Conservation (phyloP, 2,797 vertebrate species). For the Tamandua tetradactyla region DNA sequence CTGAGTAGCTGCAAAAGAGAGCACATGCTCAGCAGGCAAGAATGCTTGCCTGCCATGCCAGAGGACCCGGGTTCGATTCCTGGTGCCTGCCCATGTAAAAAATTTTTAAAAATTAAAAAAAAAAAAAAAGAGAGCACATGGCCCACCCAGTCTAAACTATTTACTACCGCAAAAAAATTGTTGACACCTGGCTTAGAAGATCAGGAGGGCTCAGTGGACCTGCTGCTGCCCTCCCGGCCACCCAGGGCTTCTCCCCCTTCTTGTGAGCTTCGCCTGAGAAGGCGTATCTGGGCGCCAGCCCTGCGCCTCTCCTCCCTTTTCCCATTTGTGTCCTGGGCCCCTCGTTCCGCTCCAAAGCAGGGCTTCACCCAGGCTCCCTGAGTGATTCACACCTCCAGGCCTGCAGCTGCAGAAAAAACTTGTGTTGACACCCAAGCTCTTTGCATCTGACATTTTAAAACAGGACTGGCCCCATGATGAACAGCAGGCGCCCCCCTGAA, state of each 20-base stretch:
- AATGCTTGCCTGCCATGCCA: too few relatives aligned
- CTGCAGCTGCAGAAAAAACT: neutral
- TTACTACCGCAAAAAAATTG: neutral
- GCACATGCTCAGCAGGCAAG: too few relatives aligned
- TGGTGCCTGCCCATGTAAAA: too few relatives aligned
- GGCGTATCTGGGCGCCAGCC: neutral
- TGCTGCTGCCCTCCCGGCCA: rapidly evolving
- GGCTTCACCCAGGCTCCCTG: neutral
- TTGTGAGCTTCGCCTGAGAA: rapidly evolving
- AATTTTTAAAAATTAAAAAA: too few relatives aligned
- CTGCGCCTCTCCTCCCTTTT: rapidly evolving
- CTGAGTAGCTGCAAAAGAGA: neutral
- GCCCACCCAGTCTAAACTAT: neutral
- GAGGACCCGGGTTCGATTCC: too few relatives aligned
- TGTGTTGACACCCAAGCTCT: neutral
- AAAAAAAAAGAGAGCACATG: too few relatives aligned
- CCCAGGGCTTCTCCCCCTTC: neutral
- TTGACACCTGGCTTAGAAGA: neutral
- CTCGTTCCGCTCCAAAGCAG: neutral
- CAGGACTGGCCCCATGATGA: too few relatives aligned
- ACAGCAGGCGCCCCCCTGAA: too few relatives aligned
- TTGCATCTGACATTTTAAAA: neutral
- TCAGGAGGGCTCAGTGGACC: neutral
- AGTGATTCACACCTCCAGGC: neutral
- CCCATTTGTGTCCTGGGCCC: rapidly evolving